phyloP scores from a whole-genome alignment of 2,888 invertebrate species.

The Hyles lineata region DNA sequence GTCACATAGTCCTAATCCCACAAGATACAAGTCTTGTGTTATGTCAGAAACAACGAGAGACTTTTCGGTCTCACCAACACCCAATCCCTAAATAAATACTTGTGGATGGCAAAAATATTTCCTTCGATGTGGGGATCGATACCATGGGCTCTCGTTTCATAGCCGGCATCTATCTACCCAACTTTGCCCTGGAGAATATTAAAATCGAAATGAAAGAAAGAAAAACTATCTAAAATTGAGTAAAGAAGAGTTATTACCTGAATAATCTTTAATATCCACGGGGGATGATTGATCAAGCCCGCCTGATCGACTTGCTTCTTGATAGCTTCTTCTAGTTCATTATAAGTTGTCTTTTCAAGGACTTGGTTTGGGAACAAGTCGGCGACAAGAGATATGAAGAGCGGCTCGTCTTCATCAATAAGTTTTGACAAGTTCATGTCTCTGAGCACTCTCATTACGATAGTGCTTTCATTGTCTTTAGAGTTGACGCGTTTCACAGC shows the following conservation, averaged over 20 bases:
- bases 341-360: constrained; percentile 95
- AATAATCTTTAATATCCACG: constrained; percentile 97
- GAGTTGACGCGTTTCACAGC: constrained; percentile 96
- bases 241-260: constrained; percentile 82
- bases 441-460: constrained; percentile 97
- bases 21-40: too few relatives aligned
- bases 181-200: too few relatives aligned
- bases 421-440: constrained; percentile 99
- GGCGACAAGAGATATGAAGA: constrained; percentile 97
- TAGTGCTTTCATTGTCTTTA: constrained; percentile 97
- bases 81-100: too few relatives aligned
- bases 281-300: constrained; percentile 95
- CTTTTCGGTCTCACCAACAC: too few relatives aligned
- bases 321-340: constrained; percentile 95
- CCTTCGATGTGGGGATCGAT: too few relatives aligned
- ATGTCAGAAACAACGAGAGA: too few relatives aligned
- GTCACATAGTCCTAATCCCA: too few relatives aligned
- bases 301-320: constrained; percentile 91
- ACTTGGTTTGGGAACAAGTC: constrained; percentile 98
- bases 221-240: too few relatives aligned
- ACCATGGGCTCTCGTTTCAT: too few relatives aligned
- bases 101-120: too few relatives aligned
- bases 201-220: too few relatives aligned
- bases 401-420: constrained; percentile 98
- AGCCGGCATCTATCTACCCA: too few relatives aligned